Evolutionary conservation across 2,888 invertebrate genomes (phyloP).

Genomic region (Drosophila demipolita): DNA sequence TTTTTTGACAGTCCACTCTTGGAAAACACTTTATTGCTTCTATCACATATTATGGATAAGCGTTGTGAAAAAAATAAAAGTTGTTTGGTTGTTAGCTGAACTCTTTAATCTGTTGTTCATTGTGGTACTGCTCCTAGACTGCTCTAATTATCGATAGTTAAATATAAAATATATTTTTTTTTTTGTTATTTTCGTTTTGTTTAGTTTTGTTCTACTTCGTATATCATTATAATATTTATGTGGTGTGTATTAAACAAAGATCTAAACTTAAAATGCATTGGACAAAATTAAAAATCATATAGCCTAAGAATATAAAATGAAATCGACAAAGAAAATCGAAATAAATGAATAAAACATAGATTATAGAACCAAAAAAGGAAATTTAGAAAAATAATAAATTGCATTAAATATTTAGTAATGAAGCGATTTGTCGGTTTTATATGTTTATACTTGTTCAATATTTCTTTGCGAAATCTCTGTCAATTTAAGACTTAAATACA

Average conservation of each 20-base stretch:
- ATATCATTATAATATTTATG: conserved; percentile 25
- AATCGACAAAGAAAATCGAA: conserved; percentile 19
- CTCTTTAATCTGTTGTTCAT: conserved; percentile 54
- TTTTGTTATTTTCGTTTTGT: conserved; percentile 35
- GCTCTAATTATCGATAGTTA: conserved; percentile 34
- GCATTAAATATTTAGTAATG: conserved; percentile 43
- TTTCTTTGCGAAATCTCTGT: conserved; percentile 71
- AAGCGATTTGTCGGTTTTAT: conserved; percentile 6
- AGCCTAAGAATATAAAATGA: conserved; percentile 34
- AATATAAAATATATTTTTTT: conserved; percentile 30
- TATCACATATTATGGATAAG: conserved; percentile 65
- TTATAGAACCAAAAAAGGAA: conserved; percentile 21
- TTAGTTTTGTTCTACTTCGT: conserved; percentile 58
- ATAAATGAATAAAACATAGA: conserved; percentile 21
- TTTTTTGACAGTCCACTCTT: conserved; percentile 75
- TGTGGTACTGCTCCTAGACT: conserved; percentile 72
- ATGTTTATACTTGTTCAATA: conserved; percentile 60
- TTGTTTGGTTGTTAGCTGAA: conserved; percentile 78
- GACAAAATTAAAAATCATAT: conserved; percentile 48
- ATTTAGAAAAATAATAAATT: conserved; percentile 40
- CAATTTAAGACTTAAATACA: conserved; percentile 66
- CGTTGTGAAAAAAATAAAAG: conserved; percentile 58
- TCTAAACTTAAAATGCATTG: conserved; percentile 28
- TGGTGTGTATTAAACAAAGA: conserved; percentile 34
- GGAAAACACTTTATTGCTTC: conserved; percentile 74